phyloP scores from a whole-genome alignment of 2,888 invertebrate species.

The Rutpela maculata region DNA sequence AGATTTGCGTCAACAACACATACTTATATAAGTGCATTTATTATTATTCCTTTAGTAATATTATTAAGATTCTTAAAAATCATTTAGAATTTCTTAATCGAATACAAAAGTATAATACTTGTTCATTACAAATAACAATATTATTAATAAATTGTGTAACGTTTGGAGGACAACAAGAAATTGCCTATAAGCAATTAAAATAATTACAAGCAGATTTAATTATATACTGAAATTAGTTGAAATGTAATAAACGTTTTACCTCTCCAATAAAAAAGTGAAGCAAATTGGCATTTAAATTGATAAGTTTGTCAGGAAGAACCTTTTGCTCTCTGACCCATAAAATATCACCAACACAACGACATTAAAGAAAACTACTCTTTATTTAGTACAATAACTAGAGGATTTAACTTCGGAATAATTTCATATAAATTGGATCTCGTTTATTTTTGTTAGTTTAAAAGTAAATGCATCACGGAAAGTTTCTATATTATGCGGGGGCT shows the following conservation, averaged over 20 bases:
- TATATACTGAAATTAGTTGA: background rate
- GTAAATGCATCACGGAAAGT: too few species aligned
- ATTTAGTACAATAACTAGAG: too few species aligned
- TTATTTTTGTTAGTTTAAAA: too few species aligned
- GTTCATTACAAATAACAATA: background rate
- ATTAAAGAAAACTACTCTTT: too few species aligned
- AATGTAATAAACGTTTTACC: background rate
- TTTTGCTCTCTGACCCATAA: too few species aligned
- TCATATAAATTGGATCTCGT: too few species aligned
- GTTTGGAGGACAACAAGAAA: background rate
- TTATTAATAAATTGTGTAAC: constrained; percentile 4
- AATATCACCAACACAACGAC: too few species aligned
- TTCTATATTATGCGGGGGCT: too few species aligned
- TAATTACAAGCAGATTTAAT: background rate
- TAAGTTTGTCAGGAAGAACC: background rate
- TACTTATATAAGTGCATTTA: background rate
- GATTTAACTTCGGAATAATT: too few species aligned
- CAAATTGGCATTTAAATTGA: background rate
- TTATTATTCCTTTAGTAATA: background rate
- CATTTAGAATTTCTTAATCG: background rate
- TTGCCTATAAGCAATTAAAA: background rate
- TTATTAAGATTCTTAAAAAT: background rate
- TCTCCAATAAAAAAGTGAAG: background rate
- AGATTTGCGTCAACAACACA: background rate
- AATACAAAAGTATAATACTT: background rate